These are phyloP conservation scores for Pituophis catenifer DNA, from an alignment of 2,113 vertebrate species.

Conservation along the genomic window DNA sequence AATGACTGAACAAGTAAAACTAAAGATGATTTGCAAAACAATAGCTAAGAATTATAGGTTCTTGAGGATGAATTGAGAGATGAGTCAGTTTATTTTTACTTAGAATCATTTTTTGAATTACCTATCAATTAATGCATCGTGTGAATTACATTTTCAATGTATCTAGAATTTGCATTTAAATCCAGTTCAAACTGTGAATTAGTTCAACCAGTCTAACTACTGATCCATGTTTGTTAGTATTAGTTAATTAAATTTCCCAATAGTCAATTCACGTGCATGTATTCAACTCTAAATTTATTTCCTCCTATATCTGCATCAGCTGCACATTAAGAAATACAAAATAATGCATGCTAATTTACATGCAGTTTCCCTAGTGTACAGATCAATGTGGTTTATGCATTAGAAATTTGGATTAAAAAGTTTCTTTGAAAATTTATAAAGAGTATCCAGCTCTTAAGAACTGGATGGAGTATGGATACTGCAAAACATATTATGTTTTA, in stretches of 20 bases:
- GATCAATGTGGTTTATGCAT: background rate
- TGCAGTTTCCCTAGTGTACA: background rate
- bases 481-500: background rate
- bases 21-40: background rate
- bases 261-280: background rate
- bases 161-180: background rate
- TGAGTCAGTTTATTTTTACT: background rate
- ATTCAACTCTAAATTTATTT: background rate
- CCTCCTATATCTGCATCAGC: background rate
- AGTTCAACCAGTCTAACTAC: background rate
- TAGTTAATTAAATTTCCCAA: background rate
- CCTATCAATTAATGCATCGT: background rate
- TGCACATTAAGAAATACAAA: background rate
- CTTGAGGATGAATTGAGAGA: background rate
- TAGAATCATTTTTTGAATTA: background rate
- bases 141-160: background rate
- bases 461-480: background rate
- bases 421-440: background rate
- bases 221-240: background rate
- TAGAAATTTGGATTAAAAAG: background rate
- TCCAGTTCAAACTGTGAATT: background rate
- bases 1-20: background rate
- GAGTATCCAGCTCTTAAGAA: background rate
- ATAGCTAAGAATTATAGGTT: background rate
- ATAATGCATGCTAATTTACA: background rate